A percentile compares a stretch with the other conserved stretches of the same genome.
These are phyloP conservation scores for Maniola hyperantus DNA, from an alignment of 2,888 invertebrate species.

Conservation along the genomic window DNA sequence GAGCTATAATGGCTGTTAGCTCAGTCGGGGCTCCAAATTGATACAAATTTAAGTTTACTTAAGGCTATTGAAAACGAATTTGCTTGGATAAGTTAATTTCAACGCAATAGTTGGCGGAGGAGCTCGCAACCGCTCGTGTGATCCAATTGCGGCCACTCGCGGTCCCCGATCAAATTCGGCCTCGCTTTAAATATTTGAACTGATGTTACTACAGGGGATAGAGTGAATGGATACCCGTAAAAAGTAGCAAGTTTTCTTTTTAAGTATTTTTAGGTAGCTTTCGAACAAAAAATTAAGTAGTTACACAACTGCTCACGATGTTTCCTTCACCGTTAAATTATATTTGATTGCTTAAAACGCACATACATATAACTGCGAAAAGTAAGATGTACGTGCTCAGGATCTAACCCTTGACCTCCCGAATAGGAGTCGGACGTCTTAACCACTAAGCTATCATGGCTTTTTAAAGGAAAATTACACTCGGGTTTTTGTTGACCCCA, in stretches of 20 bases:
- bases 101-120: slow-evolving; percentile 61
- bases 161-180: slow-evolving; percentile 68
- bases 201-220: slow-evolving; percentile 50
- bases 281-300: not conserved
- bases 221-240: slow-evolving; percentile 43
- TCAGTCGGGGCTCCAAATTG: slow-evolving; percentile 40
- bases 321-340: too few species aligned
- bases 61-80: slow-evolving; percentile 70
- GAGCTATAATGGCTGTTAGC: slow-evolving; percentile 45
- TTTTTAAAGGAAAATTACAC: too few species aligned
- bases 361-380: too few species aligned
- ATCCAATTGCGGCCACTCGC: slow-evolving; percentile 71
- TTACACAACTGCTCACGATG: too few species aligned
- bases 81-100: slow-evolving; percentile 69
- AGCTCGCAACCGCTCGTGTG: slow-evolving; percentile 70
- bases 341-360: too few species aligned
- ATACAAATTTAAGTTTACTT: slow-evolving; percentile 65
- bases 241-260: slow-evolving; percentile 24
- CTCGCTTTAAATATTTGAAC: slow-evolving; percentile 80
- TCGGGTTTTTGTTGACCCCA: too few species aligned
- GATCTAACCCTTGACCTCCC: too few species aligned
- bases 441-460: too few species aligned
- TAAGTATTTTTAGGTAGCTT: not conserved
- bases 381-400: too few species aligned
- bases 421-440: too few species aligned